Conservation (phyloP, 2,113 vertebrate species). For the Zeus faber region DNA sequence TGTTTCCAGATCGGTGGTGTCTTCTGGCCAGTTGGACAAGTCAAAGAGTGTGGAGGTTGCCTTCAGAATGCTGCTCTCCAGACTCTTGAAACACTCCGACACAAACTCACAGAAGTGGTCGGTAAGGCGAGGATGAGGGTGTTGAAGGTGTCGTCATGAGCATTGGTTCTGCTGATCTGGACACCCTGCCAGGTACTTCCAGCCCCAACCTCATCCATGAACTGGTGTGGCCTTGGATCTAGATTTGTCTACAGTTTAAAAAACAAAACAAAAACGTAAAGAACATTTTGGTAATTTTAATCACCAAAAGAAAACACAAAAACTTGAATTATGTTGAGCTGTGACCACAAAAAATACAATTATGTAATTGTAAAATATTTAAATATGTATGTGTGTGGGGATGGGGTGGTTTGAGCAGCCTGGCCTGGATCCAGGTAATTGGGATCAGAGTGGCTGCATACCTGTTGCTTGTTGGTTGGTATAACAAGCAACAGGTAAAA, state of each 20-base stretch:
- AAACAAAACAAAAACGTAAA: background rate
- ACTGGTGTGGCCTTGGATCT: slow-evolving; percentile 9
- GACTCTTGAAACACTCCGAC: background rate
- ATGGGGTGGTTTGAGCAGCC: too few relatives aligned
- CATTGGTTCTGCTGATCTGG: background rate
- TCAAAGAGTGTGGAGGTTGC: slow-evolving; percentile 1
- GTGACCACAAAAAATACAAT: background rate
- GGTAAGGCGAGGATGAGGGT: background rate
- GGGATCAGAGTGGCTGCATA: too few relatives aligned
- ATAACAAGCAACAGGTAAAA: too few relatives aligned
- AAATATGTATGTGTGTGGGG: background rate
- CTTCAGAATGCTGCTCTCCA: background rate
- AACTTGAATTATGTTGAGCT: background rate
- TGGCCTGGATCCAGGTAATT: too few relatives aligned
- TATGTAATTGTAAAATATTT: background rate
- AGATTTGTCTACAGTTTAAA: slow-evolving; percentile 6
- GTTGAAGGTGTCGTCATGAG: slow-evolving; percentile 8
- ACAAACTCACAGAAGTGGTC: slow-evolving; percentile 5
- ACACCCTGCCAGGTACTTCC: slow-evolving; percentile 7
- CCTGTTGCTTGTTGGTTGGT: too few relatives aligned
- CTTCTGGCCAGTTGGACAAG: slow-evolving; percentile 2
- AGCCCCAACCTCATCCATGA: slow-evolving; percentile 8
- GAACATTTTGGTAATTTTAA: slow-evolving; percentile 1
- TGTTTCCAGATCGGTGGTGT: slow-evolving; percentile 1
- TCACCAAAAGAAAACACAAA: background rate